Evolutionary conservation across 2,888 invertebrate species (phyloP), one percentile per base, ranked within the genome.

Genomic region (Drosophila ochracea): DNA sequence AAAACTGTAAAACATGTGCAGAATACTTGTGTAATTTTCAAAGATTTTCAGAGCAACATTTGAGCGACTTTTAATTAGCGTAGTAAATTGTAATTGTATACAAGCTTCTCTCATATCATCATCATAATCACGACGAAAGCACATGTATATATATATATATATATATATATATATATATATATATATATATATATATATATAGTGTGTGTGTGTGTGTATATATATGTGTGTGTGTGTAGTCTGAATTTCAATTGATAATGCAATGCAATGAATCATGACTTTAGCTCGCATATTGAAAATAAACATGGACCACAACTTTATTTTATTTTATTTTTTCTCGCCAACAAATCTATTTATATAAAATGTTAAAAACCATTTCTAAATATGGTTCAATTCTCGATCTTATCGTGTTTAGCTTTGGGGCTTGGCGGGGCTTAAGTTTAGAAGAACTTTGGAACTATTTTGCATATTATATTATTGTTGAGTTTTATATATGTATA

Each of bases 161-260:
- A n/a, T n/a, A 4, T n/a, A n/a, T 6, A 3, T 3, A 10, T n/a
- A 43, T 41, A 2, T 10, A n/a, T n/a, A 4, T n/a, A n/a, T 11
- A 3, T 43, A 3, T 43, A 0, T 13, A 1, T 11, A 6, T n/a
- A n/a, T 11, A 3, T 43, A 3, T 43, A 0, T 13, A 1, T 11
- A 6, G n/a, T 3, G 13, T 21, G 3, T 43, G n/a, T 11, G 2
- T 21, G 21, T 47, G 25, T 25, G 41, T 43, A n/a, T n/a, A n/a
- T n/a, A n/a, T n/a, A n/a, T 11, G 2, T 21, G 21, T 47, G 25
- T 25, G 41, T 43, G 13, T 41, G 41, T 35, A 73, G 74, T 74
- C 58, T 54, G 75, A 58, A 63, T 69, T 68, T 30, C 39, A 37
- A 58, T 62, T 76, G 69, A 76, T 74, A 75, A 69, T 39, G 59